Conservation (phyloP, 2,113 vertebrate species). For the Gulo gulo region DNA sequence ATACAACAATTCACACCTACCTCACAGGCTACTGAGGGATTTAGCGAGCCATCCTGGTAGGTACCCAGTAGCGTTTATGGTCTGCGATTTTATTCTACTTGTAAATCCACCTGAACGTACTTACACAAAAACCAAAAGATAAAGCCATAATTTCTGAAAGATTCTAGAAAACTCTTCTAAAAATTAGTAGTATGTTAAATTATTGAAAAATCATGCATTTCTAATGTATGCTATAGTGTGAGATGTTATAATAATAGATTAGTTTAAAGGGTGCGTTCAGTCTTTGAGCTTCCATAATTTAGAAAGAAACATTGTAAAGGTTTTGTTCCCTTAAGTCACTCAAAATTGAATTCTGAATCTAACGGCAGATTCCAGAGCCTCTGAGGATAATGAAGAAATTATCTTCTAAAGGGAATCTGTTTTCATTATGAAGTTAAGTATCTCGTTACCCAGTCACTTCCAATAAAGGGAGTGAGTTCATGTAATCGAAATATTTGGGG, state of each 20-base stretch:
- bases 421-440: neutral
- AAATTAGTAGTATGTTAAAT: neutral
- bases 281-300: neutral
- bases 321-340: slow-evolving; percentile 34
- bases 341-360: slow-evolving; percentile 37
- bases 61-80: neutral
- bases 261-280: neutral
- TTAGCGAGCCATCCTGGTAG: neutral
- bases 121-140: neutral
- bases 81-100: neutral
- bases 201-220: slow-evolving; percentile 21
- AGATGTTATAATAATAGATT: neutral
- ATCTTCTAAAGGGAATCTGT: neutral
- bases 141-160: neutral
- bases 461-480: neutral
- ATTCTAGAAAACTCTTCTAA: neutral
- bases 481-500: slow-evolving; percentile 2
- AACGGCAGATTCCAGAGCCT: neutral
- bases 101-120: neutral
- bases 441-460: neutral
- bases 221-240: neutral
- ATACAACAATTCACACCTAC: neutral
- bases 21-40: neutral
- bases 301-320: slow-evolving; percentile 22
- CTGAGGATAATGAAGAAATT: slow-evolving; percentile 5